These are phyloP conservation scores for Ostrea edulis DNA, from an alignment of 1,140 invertebrate species.

Conservation along the genomic window DNA sequence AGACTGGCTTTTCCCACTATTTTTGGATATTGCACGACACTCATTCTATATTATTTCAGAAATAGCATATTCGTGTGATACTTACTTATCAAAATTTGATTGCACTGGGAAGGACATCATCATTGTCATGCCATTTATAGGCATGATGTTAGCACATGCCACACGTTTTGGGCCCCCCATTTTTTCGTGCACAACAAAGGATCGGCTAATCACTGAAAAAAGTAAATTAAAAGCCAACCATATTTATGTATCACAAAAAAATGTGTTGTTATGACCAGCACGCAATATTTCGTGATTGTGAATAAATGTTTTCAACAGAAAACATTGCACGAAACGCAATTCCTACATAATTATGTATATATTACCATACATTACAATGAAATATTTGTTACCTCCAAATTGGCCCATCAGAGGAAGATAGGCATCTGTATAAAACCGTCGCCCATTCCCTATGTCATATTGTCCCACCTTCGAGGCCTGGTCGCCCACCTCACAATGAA, in stretches of 20 bases:
- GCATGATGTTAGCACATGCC: slow-evolving; percentile 61
- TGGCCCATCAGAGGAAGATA: slow-evolving; percentile 89
- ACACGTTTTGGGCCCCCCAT: slow-evolving; percentile 81
- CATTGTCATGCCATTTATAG: slow-evolving; percentile 26
- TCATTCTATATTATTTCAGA: no score
- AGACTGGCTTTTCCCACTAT: no score
- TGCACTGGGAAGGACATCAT: slow-evolving; percentile 36
- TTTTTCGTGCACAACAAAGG: slow-evolving; percentile 85
- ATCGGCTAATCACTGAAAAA: slow-evolving; percentile 57
- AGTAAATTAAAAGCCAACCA: background rate
- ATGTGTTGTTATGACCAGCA: background rate
- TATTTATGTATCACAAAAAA: background rate
- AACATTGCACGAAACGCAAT: no score
- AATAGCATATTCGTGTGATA: background rate
- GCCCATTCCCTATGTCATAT: slow-evolving; percentile 89
- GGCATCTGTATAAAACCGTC: slow-evolving; percentile 89
- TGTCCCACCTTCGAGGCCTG: slow-evolving; percentile 90
- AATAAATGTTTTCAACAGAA: no score
- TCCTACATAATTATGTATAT: no score
- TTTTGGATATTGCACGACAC: no score
- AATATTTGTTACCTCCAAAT: slow-evolving; percentile 69
- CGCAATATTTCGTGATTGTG: no score
- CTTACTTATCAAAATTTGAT: slow-evolving; percentile 47
- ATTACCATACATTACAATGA: no score
- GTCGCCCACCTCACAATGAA: slow-evolving; percentile 96